Conservation (phyloP, 2,888 invertebrate genomes). For the Phaedon cochleariae region DNA sequence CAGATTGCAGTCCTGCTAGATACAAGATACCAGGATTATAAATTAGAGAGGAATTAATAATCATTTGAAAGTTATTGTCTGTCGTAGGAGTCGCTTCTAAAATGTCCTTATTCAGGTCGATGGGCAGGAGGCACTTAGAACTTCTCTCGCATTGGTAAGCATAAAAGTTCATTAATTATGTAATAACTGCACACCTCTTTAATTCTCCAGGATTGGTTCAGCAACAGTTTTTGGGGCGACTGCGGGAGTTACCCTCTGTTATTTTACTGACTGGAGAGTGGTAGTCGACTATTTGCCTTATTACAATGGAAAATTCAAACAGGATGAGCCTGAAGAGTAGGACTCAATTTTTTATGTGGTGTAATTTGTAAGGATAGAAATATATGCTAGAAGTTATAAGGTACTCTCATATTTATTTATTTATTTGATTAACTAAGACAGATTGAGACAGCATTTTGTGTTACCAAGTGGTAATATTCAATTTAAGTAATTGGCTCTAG, state of each 20-base stretch:
- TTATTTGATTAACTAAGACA: no score
- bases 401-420: no score
- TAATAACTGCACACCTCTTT: constrained; percentile 48
- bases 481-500: no score
- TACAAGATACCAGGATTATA: no score
- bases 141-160: constrained; percentile 63
- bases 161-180: constrained; percentile 27
- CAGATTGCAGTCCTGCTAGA: no score
- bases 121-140: constrained; percentile 72
- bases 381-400: not conserved
- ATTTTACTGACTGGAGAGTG: constrained; percentile 83
- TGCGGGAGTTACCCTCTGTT: constrained; percentile 69
- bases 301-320: constrained; percentile 77
- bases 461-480: no score
- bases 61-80: no score
- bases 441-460: no score
- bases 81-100: constrained; percentile 28
- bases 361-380: not conserved
- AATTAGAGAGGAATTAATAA: no score
- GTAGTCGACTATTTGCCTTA: constrained; percentile 77
- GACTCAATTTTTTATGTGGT: no score
- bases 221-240: constrained; percentile 72
- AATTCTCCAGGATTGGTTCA: constrained; percentile 65
- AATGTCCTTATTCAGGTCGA: constrained; percentile 34
- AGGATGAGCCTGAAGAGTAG: no score